Conservation (phyloP, 37 sponge, comb jelly and placozoan species). For the Cladorhizidae sp. region DNA sequence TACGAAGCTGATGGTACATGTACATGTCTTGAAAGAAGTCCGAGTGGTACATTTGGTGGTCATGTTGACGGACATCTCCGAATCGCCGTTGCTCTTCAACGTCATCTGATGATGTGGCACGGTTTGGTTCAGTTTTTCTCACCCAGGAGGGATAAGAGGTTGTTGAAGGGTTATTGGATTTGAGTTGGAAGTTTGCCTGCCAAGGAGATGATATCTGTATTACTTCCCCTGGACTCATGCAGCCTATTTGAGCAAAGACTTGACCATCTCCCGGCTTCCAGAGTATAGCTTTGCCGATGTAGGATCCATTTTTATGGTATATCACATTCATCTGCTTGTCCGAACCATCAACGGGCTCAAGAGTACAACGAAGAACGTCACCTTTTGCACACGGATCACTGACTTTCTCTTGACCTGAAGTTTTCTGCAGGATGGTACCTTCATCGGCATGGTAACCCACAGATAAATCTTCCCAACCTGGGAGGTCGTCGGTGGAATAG, state of each 20-base stretch:
- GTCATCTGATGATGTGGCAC: no score
- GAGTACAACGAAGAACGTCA: slow-evolving; percentile 59
- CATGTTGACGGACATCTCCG: no score
- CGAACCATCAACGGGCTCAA: slow-evolving; percentile 38
- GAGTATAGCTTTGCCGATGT: slow-evolving; percentile 20
- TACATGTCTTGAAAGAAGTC: no score
- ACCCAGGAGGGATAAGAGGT: neutral
- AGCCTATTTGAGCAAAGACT: slow-evolving; percentile 63
- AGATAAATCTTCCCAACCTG: slow-evolving; percentile 67
- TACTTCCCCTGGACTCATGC: slow-evolving; percentile 69
- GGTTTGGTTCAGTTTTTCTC: neutral
- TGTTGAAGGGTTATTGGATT: slow-evolving; percentile 2
- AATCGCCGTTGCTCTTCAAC: no score
- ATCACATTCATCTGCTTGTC: slow-evolving; percentile 54
- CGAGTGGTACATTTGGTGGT: no score
- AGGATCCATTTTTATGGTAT: slow-evolving; percentile 53
- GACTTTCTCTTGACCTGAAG: slow-evolving; percentile 1
- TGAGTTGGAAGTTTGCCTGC: slow-evolving; percentile 8
- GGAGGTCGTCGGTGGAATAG: slow-evolving; percentile 50
- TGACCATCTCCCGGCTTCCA: slow-evolving; percentile 43
- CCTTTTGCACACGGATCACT: slow-evolving; percentile 33
- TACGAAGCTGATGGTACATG: no score
- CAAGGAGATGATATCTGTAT: slow-evolving; percentile 49
- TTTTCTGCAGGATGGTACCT: slow-evolving; percentile 33
- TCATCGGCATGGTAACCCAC: slow-evolving; percentile 74